Percentiles rank a stretch among this genome's conserved stretches.
Conservation (phyloP, 2,888 invertebrate genomes). For the Eupithecia insigniata region DNA sequence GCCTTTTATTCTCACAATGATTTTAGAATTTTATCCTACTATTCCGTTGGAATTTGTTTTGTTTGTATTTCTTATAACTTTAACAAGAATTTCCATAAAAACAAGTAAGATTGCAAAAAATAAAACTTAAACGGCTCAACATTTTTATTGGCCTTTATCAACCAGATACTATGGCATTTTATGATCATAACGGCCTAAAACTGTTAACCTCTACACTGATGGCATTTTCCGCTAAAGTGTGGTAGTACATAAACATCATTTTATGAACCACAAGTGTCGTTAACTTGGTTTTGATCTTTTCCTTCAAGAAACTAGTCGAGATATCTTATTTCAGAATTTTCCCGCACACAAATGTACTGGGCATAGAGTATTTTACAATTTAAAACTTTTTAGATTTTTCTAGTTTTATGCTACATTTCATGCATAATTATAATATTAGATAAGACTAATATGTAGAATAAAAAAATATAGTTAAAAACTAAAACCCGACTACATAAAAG, state of each 20-base stretch:
- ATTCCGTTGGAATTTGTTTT: neutral
- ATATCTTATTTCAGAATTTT: neutral
- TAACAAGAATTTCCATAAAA: neutral
- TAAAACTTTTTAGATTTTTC: no score
- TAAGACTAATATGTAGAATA: no score
- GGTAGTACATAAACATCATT: conserved; percentile 62
- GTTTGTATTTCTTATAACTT: neutral
- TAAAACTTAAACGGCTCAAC: conserved; percentile 19
- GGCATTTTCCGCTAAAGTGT: conserved; percentile 47
- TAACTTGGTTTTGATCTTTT: conserved; percentile 47
- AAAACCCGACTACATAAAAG: no score
- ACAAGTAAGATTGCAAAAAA: neutral
- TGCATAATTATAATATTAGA: no score
- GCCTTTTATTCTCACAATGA: no score
- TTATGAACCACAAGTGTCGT: conserved; percentile 65
- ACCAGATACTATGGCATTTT: conserved; percentile 61
- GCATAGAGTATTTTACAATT: no score
- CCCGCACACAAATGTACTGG: no score
- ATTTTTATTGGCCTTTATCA: conserved; percentile 51
- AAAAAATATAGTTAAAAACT: no score
- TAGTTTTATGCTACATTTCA: no score
- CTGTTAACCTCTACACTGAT: conserved; percentile 38
- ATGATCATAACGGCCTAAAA: conserved; percentile 51
- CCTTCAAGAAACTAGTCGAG: neutral
- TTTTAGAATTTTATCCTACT: no score